Evolutionary conservation across 2,888 invertebrate genomes (phyloP).

Genomic region (Ectobius pallidus): DNA sequence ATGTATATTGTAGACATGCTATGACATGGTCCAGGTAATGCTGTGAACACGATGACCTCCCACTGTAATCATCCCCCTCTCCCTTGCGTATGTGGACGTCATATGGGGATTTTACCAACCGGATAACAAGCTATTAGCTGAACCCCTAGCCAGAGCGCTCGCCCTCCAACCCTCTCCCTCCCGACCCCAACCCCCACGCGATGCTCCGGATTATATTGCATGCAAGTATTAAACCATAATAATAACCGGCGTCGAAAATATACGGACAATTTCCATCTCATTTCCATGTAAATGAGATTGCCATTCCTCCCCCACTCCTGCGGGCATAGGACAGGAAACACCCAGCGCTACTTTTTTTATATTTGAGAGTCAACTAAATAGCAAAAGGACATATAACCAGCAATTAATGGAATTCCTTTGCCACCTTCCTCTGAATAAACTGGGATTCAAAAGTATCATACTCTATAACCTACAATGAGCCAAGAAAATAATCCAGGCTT

Average conservation of each 20-base stretch:
- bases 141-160: not conserved
- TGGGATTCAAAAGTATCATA: too few relatives aligned
- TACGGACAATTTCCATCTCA: conserved; percentile 43
- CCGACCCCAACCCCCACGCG: conserved; percentile 15
- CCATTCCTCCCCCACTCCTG: conserved; percentile 23
- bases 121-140: conserved; percentile 41
- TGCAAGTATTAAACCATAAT: conserved; percentile 41
- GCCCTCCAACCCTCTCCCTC: conserved; percentile 26
- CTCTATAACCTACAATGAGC: too few relatives aligned
- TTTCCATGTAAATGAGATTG: conserved; percentile 43
- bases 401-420: too few relatives aligned
- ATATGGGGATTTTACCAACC: conserved; percentile 39
- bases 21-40: conserved; percentile 19
- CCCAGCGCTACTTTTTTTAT: not conserved
- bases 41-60: not conserved
- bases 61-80: conserved; percentile 11
- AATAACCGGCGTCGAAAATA: conserved; percentile 40
- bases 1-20: conserved; percentile 24
- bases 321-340: conserved; percentile 8
- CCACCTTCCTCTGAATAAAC: too few relatives aligned
- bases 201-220: conserved; percentile 39
- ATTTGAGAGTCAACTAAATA: too few relatives aligned
- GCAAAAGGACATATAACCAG: too few relatives aligned
- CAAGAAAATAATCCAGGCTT: too few relatives aligned
- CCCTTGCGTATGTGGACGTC: conserved; percentile 21